Evolutionary conservation across 1,140 invertebrate genomes (phyloP).

Genomic region (Drosophila oshimai): DNA sequence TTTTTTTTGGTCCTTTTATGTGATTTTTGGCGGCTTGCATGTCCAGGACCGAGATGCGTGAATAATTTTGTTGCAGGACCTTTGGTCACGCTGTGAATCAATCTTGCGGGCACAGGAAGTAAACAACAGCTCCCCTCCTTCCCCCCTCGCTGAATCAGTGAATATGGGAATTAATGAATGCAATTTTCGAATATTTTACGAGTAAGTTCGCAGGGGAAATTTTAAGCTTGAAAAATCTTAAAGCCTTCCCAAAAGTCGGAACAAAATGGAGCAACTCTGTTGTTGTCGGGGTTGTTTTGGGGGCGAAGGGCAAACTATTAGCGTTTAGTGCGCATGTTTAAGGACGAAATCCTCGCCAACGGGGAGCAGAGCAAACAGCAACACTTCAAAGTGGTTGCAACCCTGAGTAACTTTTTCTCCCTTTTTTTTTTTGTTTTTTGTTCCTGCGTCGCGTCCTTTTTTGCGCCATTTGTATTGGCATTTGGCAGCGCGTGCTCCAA

Average conservation of each 20-base stretch:
- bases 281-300: conserved; percentile 13
- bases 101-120: conserved; percentile 72
- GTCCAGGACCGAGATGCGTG: conserved; percentile 63
- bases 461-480: conserved; percentile 79
- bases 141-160: no score
- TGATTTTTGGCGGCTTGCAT: conserved; percentile 52
- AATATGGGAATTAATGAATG: conserved; percentile 42
- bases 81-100: conserved; percentile 82
- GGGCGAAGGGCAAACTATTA: conserved; percentile 61
- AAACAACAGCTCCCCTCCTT: conserved; percentile 36
- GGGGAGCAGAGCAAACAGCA: conserved; percentile 57
- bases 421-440: conserved; percentile 6
- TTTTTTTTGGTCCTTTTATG: conserved; percentile 32
- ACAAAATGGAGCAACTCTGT: conserved; percentile 68
- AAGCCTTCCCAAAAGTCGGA: conserved; percentile 6
- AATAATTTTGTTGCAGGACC: conserved; percentile 74
- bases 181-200: conserved; percentile 58
- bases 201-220: conserved; percentile 4
- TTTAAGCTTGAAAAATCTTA: conserved; percentile 15
- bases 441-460: conserved; percentile 48
- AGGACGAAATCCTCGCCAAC: conserved; percentile 53
- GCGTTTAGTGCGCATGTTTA: conserved; percentile 79
- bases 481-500: conserved; percentile 74
- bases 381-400: conserved; percentile 79
- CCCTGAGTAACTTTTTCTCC: conserved; percentile 54